Evolutionary conservation across 2,113 vertebrate species (phyloP), one percentile per base, ranked within the genome.

Genomic region (Hyaena hyaena): DNA sequence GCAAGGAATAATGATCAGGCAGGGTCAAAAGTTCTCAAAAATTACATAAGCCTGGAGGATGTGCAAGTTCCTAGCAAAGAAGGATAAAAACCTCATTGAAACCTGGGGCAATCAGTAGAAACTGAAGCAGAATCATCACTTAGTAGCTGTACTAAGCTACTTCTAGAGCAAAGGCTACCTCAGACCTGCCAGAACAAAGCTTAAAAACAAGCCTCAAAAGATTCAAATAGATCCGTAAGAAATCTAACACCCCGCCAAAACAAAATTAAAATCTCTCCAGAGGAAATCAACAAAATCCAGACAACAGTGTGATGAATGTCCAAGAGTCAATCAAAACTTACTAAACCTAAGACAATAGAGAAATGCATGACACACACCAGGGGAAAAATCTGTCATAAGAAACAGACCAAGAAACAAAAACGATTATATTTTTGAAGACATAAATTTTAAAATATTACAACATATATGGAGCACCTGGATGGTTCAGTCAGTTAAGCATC

Each of bases 271-370:
- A 79, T 77, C 71, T 89, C 53, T 53, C 65, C 2, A 55, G 19
- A 86, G 3, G 45, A 93, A 95, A 90, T 86, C 48, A 85, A 90
- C 10, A 93, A 97, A 96, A 91, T 43, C 31, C 87, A 93, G 35
- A 77, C n/a, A 82, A 83, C 12, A 48, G 15, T 80, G 31, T 86
- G 26, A 58, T n/a, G 9, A 88, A 81, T 31, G n/a, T 50, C 24
- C 45, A 93, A 45, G 63, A 90, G 16, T 93, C 85, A 53, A 87
- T n/a, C 50, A 66, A 93, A 94, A 93, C 19, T 92, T 82, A 93
- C 39, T 74, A 53, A 93, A 86, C 7, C 11, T 85, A 93, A 92
- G 79, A 85, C 87, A 95, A 74, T 80, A 33, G 53, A 21, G 21
- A 87, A 73, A 85, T 21, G 28, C 66, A n/a, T 50, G 17, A 94